These are phyloP conservation scores for Emys orbicularis DNA, from an alignment of 2,797 vertebrate genomes.

Conservation along the genomic window DNA sequence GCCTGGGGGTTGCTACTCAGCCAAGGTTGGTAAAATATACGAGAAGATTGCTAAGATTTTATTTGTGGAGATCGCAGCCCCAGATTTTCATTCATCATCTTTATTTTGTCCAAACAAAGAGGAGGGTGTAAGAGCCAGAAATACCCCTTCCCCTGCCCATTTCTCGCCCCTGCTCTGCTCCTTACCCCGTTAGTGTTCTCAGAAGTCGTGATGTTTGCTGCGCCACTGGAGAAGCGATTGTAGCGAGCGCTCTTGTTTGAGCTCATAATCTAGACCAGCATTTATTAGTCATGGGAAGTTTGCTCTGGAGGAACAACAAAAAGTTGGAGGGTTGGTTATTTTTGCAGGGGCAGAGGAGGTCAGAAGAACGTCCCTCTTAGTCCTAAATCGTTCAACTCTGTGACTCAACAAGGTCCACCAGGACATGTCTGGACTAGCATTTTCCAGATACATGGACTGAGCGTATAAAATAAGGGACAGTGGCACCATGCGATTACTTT, in stretches of 20 bases:
- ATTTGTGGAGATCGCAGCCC: not conserved
- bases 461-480: no score
- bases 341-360: not conserved
- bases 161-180: not conserved
- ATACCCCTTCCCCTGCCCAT: not conserved
- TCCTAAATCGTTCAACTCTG: not conserved
- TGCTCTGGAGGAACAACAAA: constrained; percentile 74
- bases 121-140: not conserved
- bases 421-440: no score
- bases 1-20: not conserved
- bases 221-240: constrained; percentile 83
- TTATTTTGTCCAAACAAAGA: not conserved
- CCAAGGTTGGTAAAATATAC: not conserved
- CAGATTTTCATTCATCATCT: fast-evolving
- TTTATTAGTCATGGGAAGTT: constrained; percentile 67
- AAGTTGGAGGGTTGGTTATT: not conserved
- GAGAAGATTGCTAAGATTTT: not conserved
- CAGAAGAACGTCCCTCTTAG: not conserved
- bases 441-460: no score
- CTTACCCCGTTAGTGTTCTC: constrained; percentile 86
- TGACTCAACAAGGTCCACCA: no score
- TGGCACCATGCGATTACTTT: no score
- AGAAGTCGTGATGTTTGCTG: constrained; percentile 75
- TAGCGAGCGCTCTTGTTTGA: constrained; percentile 82
- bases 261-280: constrained; percentile 87